Percentiles rank a stretch among this genome's conserved stretches.
These are phyloP conservation scores for rat (Rattus norvegicus) DNA, from an alignment of 2,113 vertebrate species.

Conservation along the genomic window DNA sequence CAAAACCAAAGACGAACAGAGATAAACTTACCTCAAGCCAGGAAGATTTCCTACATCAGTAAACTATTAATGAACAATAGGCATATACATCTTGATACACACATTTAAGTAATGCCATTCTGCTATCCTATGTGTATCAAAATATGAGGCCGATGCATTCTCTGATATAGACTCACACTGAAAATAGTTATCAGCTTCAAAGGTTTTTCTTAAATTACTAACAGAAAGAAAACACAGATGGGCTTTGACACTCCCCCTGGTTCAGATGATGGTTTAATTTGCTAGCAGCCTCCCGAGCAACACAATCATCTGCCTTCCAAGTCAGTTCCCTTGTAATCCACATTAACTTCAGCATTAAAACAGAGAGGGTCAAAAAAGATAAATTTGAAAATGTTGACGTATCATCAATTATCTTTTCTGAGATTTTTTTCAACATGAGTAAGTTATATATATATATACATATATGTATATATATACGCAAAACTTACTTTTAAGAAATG, in stretches of 20 bases:
- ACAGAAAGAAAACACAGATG: slow-evolving; percentile 21
- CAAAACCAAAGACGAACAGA: neutral
- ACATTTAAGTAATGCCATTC: neutral
- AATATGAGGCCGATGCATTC: neutral
- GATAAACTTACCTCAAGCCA: neutral
- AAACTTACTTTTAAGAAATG: slow-evolving; percentile 26
- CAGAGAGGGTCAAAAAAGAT: neutral
- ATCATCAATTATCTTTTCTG: neutral
- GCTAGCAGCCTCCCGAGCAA: neutral
- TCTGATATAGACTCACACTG: neutral
- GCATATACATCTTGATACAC: neutral
- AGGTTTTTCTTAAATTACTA: slow-evolving; percentile 45
- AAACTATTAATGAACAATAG: slow-evolving; percentile 30
- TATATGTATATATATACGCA: slow-evolving; percentile 28
- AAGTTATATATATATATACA: slow-evolving; percentile 16
- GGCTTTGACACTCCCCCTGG: neutral
- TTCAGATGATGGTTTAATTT: slow-evolving; percentile 26
- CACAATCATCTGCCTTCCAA: neutral
- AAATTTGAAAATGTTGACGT: neutral
- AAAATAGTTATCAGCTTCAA: neutral
- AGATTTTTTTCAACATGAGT: neutral
- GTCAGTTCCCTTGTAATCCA: neutral
- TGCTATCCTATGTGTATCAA: neutral
- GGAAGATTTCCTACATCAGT: neutral
- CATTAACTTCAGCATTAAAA: neutral